These are phyloP conservation scores for Rotaria socialis DNA, from an alignment of 2,888 invertebrate species.

Conservation along the genomic window DNA sequence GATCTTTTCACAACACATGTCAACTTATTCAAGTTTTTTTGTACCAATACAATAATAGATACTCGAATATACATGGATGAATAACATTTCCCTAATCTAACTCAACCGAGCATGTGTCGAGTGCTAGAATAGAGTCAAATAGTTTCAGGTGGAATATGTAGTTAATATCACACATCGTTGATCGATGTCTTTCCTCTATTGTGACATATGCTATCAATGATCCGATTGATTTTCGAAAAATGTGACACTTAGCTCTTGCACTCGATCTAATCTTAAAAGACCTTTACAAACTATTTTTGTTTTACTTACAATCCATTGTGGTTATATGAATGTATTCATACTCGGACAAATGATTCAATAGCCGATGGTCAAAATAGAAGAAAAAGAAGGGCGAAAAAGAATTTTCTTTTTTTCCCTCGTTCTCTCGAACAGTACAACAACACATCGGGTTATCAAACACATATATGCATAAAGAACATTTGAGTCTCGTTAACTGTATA, in stretches of 20 bases:
- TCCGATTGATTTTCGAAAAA: background rate
- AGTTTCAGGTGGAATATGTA: background rate
- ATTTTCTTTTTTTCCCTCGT: background rate
- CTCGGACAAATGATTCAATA: slow-evolving; percentile 21
- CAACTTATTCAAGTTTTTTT: slow-evolving; percentile 3
- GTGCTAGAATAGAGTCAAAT: background rate
- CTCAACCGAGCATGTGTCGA: slow-evolving; percentile 3
- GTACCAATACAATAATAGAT: slow-evolving; percentile 4
- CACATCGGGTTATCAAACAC: background rate
- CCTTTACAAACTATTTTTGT: background rate
- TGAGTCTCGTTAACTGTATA: slow-evolving; percentile 28
- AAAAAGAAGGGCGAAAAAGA: background rate
- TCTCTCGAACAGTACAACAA: background rate
- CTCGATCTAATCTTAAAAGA: background rate
- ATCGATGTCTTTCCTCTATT: background rate
- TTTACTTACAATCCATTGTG: background rate
- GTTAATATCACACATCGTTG: background rate
- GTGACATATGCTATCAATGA: background rate
- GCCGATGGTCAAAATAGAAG: slow-evolving; percentile 21
- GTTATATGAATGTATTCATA: slow-evolving; percentile 16
- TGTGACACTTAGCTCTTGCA: background rate
- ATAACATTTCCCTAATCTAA: background rate
- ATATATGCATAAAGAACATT: background rate
- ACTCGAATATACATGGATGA: background rate
- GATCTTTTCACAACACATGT: slow-evolving; percentile 23